A percentile compares a stretch with the other conserved stretches of the same genome.
Evolutionary conservation across 1,140 invertebrate species (phyloP).

Genomic region (Nephila pilipes): DNA sequence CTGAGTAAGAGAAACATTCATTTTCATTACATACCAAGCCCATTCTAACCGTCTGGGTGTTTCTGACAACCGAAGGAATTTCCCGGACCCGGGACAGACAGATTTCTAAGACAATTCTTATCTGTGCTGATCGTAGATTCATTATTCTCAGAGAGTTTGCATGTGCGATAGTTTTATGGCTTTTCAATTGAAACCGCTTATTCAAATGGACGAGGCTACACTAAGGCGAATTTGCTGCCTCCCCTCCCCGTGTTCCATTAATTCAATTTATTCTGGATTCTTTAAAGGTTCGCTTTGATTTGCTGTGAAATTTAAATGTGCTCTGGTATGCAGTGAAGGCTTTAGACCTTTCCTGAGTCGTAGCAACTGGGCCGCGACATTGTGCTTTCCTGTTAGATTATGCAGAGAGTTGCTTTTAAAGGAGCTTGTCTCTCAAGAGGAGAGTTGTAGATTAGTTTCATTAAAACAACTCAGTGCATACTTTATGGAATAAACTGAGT

Average conservation of each 20-base stretch:
- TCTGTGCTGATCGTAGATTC: conserved; percentile 70
- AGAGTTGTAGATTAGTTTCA: conserved; percentile 25
- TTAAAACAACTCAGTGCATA: background rate
- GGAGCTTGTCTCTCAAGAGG: background rate
- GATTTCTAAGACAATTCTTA: conserved; percentile 73
- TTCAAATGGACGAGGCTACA: conserved; percentile 61
- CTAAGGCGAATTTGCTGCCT: conserved; percentile 55
- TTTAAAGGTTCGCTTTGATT: conserved; percentile 61
- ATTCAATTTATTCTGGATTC: conserved; percentile 72
- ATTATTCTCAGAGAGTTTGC: conserved; percentile 67
- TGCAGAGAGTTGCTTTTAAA: conserved; percentile 33
- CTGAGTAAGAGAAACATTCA: conserved; percentile 71
- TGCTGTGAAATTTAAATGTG: conserved; percentile 71
- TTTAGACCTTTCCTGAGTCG: conserved; percentile 6
- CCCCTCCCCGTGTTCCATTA: conserved; percentile 48
- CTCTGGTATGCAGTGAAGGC: background rate
- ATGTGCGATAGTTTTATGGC: conserved; percentile 72
- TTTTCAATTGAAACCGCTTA: conserved; percentile 75
- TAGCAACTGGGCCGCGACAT: conserved; percentile 30
- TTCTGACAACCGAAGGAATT: conserved; percentile 71
- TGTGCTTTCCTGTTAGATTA: conserved; percentile 25
- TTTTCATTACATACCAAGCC: conserved; percentile 68
- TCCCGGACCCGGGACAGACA: conserved; percentile 53
- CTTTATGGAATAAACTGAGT: background rate
- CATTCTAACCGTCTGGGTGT: conserved; percentile 62